A percentile compares a stretch with the other conserved stretches of the same genome.
Conservation (phyloP, 2,888 invertebrate genomes). For the Baccha elongata region DNA sequence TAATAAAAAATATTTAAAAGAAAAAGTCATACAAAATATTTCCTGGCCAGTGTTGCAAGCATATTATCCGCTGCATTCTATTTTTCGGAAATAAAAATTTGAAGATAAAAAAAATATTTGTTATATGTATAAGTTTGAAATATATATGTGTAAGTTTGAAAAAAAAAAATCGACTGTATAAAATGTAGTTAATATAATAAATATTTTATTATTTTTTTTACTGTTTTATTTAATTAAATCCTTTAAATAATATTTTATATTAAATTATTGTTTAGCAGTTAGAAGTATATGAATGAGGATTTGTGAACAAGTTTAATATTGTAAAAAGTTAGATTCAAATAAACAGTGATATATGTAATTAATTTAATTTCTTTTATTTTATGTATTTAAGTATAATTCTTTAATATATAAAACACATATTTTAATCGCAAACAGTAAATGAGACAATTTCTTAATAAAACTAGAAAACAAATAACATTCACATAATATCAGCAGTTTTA, state of each 20-base stretch:
- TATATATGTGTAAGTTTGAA: slow-evolving; percentile 66
- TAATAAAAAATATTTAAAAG: neutral
- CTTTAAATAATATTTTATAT: slow-evolving; percentile 48
- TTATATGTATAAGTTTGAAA: slow-evolving; percentile 66
- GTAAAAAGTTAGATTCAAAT: slow-evolving; percentile 63
- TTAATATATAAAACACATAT: slow-evolving; percentile 48
- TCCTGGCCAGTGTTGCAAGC: slow-evolving; percentile 67
- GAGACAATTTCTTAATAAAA: slow-evolving; percentile 18
- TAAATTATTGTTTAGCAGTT: slow-evolving; percentile 69
- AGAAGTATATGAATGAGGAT: slow-evolving; percentile 41
- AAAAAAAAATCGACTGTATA: slow-evolving; percentile 59
- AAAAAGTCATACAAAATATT: slow-evolving; percentile 31
- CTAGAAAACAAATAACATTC: neutral
- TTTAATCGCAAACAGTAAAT: neutral
- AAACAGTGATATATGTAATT: slow-evolving; percentile 73
- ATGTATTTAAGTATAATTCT: slow-evolving; percentile 53
- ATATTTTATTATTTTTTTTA: slow-evolving; percentile 41
- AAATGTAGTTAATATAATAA: slow-evolving; percentile 63
- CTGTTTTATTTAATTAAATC: slow-evolving; percentile 72
- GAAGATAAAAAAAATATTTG: slow-evolving; percentile 60
- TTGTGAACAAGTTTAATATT: slow-evolving; percentile 52
- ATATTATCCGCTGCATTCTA: slow-evolving; percentile 42
- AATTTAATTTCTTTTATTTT: slow-evolving; percentile 59
- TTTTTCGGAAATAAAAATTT: slow-evolving; percentile 23
- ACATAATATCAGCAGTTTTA: slow-evolving; percentile 39